Evolutionary conservation across 2,888 invertebrate species (phyloP), one percentile per base, ranked within the genome.

Genomic region (Tipula confusa): DNA sequence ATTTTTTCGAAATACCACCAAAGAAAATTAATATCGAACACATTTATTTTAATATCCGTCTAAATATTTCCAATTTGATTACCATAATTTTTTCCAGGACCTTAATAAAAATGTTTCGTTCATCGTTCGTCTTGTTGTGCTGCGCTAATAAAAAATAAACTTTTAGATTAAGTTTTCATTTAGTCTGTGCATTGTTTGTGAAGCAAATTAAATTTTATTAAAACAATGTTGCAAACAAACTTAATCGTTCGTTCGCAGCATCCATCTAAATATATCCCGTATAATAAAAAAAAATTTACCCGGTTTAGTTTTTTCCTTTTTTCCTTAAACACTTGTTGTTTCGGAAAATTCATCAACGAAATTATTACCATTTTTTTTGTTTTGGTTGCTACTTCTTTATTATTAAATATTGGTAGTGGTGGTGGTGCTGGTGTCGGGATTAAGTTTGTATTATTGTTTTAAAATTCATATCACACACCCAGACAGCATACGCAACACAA

Each of bases 381-480:
- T 5, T 5, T 5, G 31, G 4, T 31, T 7, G 11, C 38, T 38
- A 15, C 43, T 43, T 43, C 4, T n/a, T 43, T 15, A 9, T 4
- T 43, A 5, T n/a, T n/a, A n/a, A n/a, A 15, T 64, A 24, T 64
- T 64, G 9, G 18, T 64, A 24, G 18, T 7, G 31, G 7, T 31
- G 31, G 7, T 31, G 31, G 31, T 31, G 31, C n/a, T 64, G 64
- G 64, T 64, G 64, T 64, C 64, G 64, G 64, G 64, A 64, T 64
- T 64, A 64, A 24, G 64, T 24, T 64, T 64, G 24, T 64, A 64
- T 9, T 64, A 24, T 43, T 43, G n/a, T 43, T 64, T 64, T 24
- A 24, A 64, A 64, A 64, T 64, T 64, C 64, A 64, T 64, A 64
- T 64, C 64, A 43, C 64, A 64, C 64, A 64, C 64, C 64, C 64